Conservation (phyloP, 2,113 vertebrate genomes). For the Pristiophorus japonicus region DNA sequence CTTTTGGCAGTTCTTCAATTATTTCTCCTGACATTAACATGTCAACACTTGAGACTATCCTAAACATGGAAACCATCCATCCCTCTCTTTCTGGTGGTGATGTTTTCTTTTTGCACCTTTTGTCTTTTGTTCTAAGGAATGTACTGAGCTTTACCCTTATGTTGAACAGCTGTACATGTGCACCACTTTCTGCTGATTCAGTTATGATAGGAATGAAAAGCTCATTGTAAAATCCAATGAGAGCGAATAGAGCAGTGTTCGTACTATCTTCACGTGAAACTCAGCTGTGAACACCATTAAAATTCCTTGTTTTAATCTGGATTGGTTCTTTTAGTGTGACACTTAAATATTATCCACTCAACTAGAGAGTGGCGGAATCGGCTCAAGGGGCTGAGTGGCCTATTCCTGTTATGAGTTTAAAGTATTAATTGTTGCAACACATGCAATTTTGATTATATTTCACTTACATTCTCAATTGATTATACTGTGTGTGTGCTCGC, state of each 20-base stretch:
- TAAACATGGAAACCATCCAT: background rate
- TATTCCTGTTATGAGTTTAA: background rate
- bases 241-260: background rate
- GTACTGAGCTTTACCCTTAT: background rate
- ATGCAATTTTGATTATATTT: background rate
- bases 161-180: background rate
- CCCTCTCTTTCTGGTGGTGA: background rate
- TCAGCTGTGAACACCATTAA: background rate
- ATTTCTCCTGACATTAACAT: constrained; percentile 13
- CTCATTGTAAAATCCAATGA: background rate
- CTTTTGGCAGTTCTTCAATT: background rate
- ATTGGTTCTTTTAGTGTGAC: background rate
- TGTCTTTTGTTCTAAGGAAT: background rate
- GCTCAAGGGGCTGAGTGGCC: background rate
- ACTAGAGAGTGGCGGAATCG: background rate
- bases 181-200: background rate
- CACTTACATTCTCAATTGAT: background rate
- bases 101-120: background rate
- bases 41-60: background rate
- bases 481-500: background rate
- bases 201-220: background rate
- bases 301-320: background rate
- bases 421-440: background rate
- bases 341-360: background rate
- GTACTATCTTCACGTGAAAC: too few relatives aligned